Evolutionary conservation across 2,888 invertebrate genomes (phyloP), one percentile per base, ranked within the genome.

Genomic region (Thereva unica): DNA sequence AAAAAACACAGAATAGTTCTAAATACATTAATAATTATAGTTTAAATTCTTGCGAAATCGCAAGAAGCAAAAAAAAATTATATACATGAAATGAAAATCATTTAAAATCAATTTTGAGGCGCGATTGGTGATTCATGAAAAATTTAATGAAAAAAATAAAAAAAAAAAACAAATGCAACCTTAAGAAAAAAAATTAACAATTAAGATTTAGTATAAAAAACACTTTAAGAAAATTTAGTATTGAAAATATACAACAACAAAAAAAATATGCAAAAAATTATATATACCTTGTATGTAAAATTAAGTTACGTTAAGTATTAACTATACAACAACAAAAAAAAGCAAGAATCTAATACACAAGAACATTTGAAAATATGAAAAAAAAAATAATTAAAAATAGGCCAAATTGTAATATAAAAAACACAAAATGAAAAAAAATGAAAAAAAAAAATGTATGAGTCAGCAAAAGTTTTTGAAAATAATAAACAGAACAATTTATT

Each of bases 401-500:
- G 59, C 59, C 59, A 59, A 59, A 59, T 59, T 59, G 59, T 59
- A 59, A 59, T 59, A 59, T 59, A 59, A 59, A 59, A 59, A 47
- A 42, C 45, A 59, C 23, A 47, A 59, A 45, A 59, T 35, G 45
- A 47, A 59, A 59, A 59, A 55, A 55, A 59, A 23, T 12, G 37
- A 34, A 38, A 59, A 37, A 59, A 59, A 47, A 47, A 49, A 47
- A 59, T 59, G 45, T 47, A 59, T 59, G 12, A 59, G 49, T 59
- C 23, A 49, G 59, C 45, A 47, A 40, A 59, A 49, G 59, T 59
- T 59, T 59, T 59, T 59, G 59, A 59, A 59, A 49, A 59, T 59
- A 59, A 59, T 59, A 59, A 59, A 59, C 59, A 59, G 49, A 59
- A 59, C 59, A 59, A 59, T 59, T 59, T 59, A 59, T 59, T 59